Percentiles rank a stretch among this genome's conserved stretches.
Evolutionary conservation across 1,140 invertebrate species (phyloP).

Genomic region (Limonius californicus): DNA sequence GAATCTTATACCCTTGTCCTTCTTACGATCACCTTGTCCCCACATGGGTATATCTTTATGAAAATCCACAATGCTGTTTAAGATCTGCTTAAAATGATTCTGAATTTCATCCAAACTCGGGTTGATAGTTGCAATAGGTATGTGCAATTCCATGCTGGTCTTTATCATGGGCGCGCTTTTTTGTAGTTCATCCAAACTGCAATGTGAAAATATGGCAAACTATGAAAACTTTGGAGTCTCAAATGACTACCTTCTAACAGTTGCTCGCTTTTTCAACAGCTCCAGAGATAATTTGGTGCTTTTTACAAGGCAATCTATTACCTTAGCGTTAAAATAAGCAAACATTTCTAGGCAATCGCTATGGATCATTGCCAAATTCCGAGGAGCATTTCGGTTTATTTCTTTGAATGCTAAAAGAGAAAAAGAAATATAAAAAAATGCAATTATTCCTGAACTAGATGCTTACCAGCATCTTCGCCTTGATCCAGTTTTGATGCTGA

Average conservation of each 20-base stretch:
- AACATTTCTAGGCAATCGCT: conserved; percentile 72
- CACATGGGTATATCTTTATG: conserved; percentile 65
- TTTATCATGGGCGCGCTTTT: conserved; percentile 54
- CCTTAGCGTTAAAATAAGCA: conserved; percentile 67
- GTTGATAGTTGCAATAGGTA: conserved; percentile 57
- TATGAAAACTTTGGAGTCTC: too few relatives aligned
- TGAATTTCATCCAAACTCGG: conserved; percentile 72
- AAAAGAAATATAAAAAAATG: too few relatives aligned
- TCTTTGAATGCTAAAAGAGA: conserved; percentile 53
- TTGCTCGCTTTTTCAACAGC: conserved; percentile 58
- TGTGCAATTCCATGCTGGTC: conserved; percentile 59
- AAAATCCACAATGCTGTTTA: conserved; percentile 59
- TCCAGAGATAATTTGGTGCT: conserved; percentile 66
- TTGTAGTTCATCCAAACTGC: conserved; percentile 45
- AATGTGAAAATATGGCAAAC: conserved; percentile 31
- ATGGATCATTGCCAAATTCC: conserved; percentile 58
- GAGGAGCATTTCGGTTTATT: conserved; percentile 55
- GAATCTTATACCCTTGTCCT: too few relatives aligned
- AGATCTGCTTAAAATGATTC: conserved; percentile 61
- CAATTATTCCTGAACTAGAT: too few relatives aligned
- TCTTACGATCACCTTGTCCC: conserved; percentile 53
- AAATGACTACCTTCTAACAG: conserved; percentile 50
- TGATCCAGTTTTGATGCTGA: conserved; percentile 53
- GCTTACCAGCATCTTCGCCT: conserved; percentile 52
- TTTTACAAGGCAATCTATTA: conserved; percentile 64